Conservation (phyloP, 2,797 vertebrate genomes). For the Sebastes cheni region DNA sequence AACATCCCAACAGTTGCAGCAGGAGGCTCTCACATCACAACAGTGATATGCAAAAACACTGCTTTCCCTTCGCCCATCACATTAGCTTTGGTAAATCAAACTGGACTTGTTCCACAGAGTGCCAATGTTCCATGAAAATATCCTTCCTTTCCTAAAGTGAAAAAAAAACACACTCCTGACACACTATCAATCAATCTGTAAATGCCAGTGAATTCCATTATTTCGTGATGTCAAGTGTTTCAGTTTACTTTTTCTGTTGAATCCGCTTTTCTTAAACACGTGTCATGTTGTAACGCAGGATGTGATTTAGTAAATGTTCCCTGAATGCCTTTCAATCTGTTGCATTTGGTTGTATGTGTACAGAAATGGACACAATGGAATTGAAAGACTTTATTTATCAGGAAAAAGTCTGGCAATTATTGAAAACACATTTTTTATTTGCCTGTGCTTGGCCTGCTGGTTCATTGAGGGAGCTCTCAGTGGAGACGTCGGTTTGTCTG, state of each 20-base stretch:
- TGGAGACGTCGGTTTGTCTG: background rate
- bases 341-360: background rate
- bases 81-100: slow-evolving; percentile 19
- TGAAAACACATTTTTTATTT: slow-evolving; percentile 5
- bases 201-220: slow-evolving; percentile 45
- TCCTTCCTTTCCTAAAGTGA: background rate
- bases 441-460: background rate
- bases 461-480: background rate
- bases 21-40: background rate
- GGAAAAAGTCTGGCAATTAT: slow-evolving; percentile 17
- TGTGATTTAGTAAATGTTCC: background rate
- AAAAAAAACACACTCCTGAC: background rate
- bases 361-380: background rate
- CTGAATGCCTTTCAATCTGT: background rate
- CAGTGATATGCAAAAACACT: background rate
- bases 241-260: background rate
- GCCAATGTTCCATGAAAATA: slow-evolving; percentile 20
- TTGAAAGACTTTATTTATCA: slow-evolving; percentile 10
- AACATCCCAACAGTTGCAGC: background rate
- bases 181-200: slow-evolving; percentile 30
- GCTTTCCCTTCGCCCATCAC: background rate
- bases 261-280: background rate
- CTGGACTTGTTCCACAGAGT: background rate
- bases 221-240: slow-evolving; percentile 8
- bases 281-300: background rate